Evolutionary conservation across 2,113 vertebrate genomes (phyloP), one percentile per base, ranked within the genome.

Genomic region (Etheostoma spectabile): DNA sequence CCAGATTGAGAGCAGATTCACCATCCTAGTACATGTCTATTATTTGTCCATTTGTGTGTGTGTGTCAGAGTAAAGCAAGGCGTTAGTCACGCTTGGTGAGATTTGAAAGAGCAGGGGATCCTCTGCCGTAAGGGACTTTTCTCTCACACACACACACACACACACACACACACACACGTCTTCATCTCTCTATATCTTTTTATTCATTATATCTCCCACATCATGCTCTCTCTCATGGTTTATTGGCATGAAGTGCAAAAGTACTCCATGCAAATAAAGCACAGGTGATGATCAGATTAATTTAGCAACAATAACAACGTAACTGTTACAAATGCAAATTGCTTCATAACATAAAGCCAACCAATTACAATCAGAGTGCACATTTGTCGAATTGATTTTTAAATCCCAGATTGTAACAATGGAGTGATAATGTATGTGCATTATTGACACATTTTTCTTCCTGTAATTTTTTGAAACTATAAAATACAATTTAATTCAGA

Each of bases 101-200:
- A 92, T 88, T 85, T 92, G 91, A 94, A 93, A 93, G 88, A 92
- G 91, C 92, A 82, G 87, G 90, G 90, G 90, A 92, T 92, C 82
- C 88, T 91, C 91, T 88, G 88, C 62, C 51, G 66, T 69, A 69
- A 69, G 66, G 66, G 49, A 38, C 66, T 68, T n/a, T 49, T 38
- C 38, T 27, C 27, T 30, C 30, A 3, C 30, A 3, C 30, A 3
- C 30, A 3, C 83, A 88, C 79, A 81, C 90, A 87, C 77, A 62
- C 69, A 72, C 79, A 80, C 83, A 63, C 73, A 75, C 74, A 80
- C 83, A 88, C 80, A 82, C 90, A 88, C 79, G 57, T 77, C 83
- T 84, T 22, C 80, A 38, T 82, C 82, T 72, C 71, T 63, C 60
- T 53, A 6, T 76, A 19, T 85, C 77, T 69, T 81, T 78, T 85